Evolutionary conservation across 2,113 vertebrate species (phyloP).

Genomic region (Ptychochromis oligacanthus): DNA sequence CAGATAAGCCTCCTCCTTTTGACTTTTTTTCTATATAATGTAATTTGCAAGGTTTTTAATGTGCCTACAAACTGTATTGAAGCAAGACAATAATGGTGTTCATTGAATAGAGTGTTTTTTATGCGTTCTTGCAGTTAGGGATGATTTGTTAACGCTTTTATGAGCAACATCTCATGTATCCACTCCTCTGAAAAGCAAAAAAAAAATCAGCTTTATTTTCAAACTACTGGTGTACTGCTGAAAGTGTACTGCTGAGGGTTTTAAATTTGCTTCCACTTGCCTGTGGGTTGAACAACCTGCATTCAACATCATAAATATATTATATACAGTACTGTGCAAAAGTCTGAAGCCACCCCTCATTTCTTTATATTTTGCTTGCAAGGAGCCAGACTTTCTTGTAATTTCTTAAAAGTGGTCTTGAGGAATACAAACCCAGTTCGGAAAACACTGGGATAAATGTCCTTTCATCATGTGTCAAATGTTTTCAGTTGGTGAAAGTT

Average conservation of each 20-base stretch:
- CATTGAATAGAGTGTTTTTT: background rate
- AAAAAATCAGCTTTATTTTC: background rate
- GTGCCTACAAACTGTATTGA: background rate
- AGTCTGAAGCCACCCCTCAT: no score
- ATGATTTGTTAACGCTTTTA: background rate
- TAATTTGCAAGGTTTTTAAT: constrained; percentile 16
- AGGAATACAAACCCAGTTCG: no score
- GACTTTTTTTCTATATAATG: background rate
- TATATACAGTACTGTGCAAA: background rate
- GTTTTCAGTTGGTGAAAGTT: no score
- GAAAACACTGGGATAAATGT: no score
- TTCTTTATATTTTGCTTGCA: no score
- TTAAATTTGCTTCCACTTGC: background rate
- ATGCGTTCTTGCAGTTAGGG: background rate
- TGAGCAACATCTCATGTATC: background rate
- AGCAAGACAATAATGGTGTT: background rate
- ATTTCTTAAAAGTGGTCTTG: no score
- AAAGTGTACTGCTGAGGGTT: background rate
- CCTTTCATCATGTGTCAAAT: no score
- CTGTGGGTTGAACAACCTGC: no score
- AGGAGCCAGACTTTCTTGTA: no score
- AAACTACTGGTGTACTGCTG: background rate
- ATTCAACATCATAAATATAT: background rate
- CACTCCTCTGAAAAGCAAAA: background rate
- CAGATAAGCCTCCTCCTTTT: constrained; percentile 33